These are phyloP conservation scores for Chrysoperla carnea DNA, from an alignment of 1,140 invertebrate genomes.

Conservation along the genomic window DNA sequence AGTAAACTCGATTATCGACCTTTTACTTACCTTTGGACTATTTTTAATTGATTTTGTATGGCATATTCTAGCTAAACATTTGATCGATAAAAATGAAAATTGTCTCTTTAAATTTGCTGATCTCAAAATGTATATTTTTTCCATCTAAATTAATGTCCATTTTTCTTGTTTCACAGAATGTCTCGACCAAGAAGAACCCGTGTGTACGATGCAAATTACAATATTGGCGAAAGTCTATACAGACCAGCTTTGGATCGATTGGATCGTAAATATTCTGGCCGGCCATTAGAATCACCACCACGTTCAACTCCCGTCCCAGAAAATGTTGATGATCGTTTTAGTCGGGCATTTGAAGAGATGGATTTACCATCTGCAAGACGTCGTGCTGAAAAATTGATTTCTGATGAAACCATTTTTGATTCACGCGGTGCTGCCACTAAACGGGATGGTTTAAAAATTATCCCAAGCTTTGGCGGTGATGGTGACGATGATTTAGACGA, in stretches of 20 bases:
- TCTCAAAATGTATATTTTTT: too few species aligned
- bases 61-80: too few species aligned
- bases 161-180: conserved; percentile 10
- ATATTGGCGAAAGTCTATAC: conserved; percentile 62
- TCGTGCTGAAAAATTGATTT: conserved; percentile 17
- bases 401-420: conserved; percentile 16
- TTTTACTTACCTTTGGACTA: too few species aligned
- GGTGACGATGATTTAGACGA: conserved; percentile 19
- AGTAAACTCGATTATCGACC: too few species aligned
- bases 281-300: conserved; percentile 23
- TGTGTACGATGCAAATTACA: conserved; percentile 64
- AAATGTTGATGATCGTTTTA: conserved; percentile 25
- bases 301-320: conserved; percentile 20
- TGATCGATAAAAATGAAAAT: too few species aligned
- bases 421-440: conserved; percentile 9
- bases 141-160: too few species aligned
- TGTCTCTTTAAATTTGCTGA: too few species aligned
- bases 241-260: conserved; percentile 51
- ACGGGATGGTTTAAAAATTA: conserved; percentile 4
- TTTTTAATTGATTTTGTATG: too few species aligned
- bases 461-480: conserved; percentile 9
- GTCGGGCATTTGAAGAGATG: conserved; percentile 28
- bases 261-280: conserved; percentile 44
- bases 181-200: conserved; percentile 45
- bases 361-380: conserved; percentile 19